Evolutionary conservation across 2,888 invertebrate genomes (phyloP), one percentile per base, ranked within the genome.

Genomic region (Rhyacophila evoluta): DNA sequence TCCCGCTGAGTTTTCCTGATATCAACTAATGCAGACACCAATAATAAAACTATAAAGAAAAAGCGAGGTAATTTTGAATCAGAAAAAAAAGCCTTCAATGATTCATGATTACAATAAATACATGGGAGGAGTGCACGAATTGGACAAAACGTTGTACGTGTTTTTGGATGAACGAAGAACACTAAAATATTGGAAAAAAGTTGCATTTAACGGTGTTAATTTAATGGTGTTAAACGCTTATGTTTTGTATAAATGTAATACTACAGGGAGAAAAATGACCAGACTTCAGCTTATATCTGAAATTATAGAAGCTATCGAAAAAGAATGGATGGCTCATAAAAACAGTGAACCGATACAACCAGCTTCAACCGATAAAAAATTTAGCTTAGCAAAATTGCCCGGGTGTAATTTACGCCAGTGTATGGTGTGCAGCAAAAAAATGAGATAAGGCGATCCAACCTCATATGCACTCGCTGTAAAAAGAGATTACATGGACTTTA

Each of bases 141-240:
- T 83, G 68, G 84, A 84, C 70, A 83, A 82, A 79, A 84, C 84
- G 83, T 55, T 83, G 25, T 84, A 82, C 72, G 72, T 77, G 5
- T 84, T 84, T 69, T 82, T 84, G 55, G 84, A 84, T 76, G 83
- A 83, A 82, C 71, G 83, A 79, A 82, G 82, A 79, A 75, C 82
- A 4, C 28, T 83, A 10, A 83, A 84, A 82, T 84, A 79, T 81
- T 84, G 83, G 83, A 84, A 84, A 71, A 84, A 84, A 80, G 82
- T 83, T 70, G 81, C 81, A 37, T 83, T 84, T 81, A 83, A 83
- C 79, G 82, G 83, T 71, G 83, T 84, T 79, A 77, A 81, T 39
- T 80, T 82, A 79, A 83, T 83, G 83, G 82, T 83, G 38, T 70
- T 83, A 39, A 84, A 83, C 81, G 74, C 83, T 12, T 84, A 83